Conservation (phyloP, 2,888 invertebrate genomes). For the Cloeon dipterum region DNA sequence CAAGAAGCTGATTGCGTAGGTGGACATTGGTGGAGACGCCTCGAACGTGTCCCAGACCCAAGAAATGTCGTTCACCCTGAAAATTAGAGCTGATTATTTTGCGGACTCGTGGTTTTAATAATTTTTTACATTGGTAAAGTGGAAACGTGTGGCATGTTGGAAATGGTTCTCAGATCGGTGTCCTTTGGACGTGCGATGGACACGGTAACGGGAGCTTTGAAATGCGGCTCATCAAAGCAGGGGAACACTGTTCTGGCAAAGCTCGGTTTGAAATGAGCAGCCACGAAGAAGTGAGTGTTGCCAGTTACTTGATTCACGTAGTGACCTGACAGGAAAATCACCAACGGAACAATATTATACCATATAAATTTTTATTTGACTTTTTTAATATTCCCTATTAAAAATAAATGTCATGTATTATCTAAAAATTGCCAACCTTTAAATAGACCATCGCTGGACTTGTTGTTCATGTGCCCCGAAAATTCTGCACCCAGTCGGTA, state of each 20-base stretch:
- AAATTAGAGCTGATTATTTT: no score
- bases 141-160: not conserved
- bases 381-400: not conserved
- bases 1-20: slow-evolving; percentile 48
- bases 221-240: slow-evolving; percentile 19
- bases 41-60: slow-evolving; percentile 45
- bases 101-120: no score
- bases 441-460: not conserved
- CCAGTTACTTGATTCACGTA: not conserved
- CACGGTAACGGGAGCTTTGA: slow-evolving; percentile 16
- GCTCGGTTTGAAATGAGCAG: slow-evolving; percentile 15
- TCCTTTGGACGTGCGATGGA: slow-evolving; percentile 11
- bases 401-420: not conserved
- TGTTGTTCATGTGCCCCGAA: not conserved
- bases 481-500: not conserved
- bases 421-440: not conserved
- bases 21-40: slow-evolving; percentile 49
- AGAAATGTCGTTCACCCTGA: slow-evolving; percentile 27
- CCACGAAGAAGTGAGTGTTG: not conserved
- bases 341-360: not conserved
- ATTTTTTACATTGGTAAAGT: not conserved
- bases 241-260: slow-evolving; percentile 17
- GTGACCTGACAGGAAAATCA: not conserved
- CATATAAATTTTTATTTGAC: no score
- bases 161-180: not conserved